Evolutionary conservation across 2,888 invertebrate genomes (phyloP).

Genomic region (Athalia circularis): DNA sequence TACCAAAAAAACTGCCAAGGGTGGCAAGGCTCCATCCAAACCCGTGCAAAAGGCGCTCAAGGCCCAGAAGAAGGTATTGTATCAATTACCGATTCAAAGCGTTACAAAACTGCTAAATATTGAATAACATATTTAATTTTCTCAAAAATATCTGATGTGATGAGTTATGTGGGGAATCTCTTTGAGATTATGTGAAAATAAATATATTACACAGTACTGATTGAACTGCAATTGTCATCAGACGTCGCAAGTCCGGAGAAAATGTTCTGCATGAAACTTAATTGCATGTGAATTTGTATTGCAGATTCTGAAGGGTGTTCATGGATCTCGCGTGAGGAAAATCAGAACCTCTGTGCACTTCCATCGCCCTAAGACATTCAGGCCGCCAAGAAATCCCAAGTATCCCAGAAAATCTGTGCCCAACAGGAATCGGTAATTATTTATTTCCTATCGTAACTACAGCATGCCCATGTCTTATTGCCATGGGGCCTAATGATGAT

Average conservation of each 20-base stretch:
- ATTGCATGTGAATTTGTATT: constrained; percentile 58
- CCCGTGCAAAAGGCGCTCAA: constrained; percentile 87
- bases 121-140: neutral
- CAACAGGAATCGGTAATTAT: constrained; percentile 86
- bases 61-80: constrained; percentile 87
- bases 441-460: neutral
- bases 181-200: constrained; percentile 74
- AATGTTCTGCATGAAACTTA: constrained; percentile 47
- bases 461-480: neutral
- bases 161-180: constrained; percentile 78
- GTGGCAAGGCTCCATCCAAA: constrained; percentile 75
- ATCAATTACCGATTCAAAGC: neutral
- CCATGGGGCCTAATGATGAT: constrained; percentile 56
- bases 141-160: constrained; percentile 63
- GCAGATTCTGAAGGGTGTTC: constrained; percentile 92
- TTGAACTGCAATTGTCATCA: constrained; percentile 4
- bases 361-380: constrained; percentile 94
- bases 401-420: constrained; percentile 97
- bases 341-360: constrained; percentile 97
- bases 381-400: constrained; percentile 93
- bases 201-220: constrained; percentile 62
- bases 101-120: neutral
- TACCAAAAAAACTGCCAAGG: constrained; percentile 70
- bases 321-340: constrained; percentile 91
- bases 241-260: constrained; percentile 29